Percentiles rank a stretch among this genome's conserved stretches.
These are phyloP conservation scores for Hemiprocne comata DNA, from an alignment of 2,113 vertebrate species.

Conservation along the genomic window DNA sequence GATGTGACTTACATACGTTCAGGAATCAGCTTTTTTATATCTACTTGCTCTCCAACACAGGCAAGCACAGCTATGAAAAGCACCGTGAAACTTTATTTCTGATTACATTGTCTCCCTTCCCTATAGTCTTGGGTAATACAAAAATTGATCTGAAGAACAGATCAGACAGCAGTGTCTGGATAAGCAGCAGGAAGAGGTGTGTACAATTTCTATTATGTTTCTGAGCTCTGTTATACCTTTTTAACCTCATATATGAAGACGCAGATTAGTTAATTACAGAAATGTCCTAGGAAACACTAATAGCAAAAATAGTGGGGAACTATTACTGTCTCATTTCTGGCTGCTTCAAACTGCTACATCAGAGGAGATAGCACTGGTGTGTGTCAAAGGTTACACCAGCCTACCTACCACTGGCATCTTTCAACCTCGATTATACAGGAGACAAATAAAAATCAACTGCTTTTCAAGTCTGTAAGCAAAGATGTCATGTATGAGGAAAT, in stretches of 20 bases:
- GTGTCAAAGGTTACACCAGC: neutral
- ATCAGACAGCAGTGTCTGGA: constrained; percentile 31
- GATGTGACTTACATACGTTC: constrained; percentile 53
- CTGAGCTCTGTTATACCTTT: neutral
- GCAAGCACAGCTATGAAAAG: constrained; percentile 61
- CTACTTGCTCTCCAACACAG: constrained; percentile 50
- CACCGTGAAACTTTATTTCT: constrained; percentile 52
- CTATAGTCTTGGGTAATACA: constrained; percentile 25
- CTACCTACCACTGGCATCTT: neutral
- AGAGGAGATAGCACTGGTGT: neutral
- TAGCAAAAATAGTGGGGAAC: neutral
- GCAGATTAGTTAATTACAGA: constrained; percentile 2
- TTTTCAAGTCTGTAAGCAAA: constrained; percentile 5
- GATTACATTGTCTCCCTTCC: constrained; percentile 32
- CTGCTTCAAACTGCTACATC: neutral
- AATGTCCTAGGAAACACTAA: constrained; percentile 2
- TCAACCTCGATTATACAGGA: neutral
- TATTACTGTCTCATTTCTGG: neutral
- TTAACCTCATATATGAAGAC: neutral
- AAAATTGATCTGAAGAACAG: constrained; percentile 61
- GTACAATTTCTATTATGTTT: neutral
- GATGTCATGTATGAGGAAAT: neutral
- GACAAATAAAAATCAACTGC: constrained; percentile 2
- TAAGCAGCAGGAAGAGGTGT: neutral
- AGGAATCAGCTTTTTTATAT: constrained; percentile 56